These are phyloP conservation scores for Seriola quinqueradiata DNA, from an alignment of 2,113 vertebrate genomes.

Conservation along the genomic window DNA sequence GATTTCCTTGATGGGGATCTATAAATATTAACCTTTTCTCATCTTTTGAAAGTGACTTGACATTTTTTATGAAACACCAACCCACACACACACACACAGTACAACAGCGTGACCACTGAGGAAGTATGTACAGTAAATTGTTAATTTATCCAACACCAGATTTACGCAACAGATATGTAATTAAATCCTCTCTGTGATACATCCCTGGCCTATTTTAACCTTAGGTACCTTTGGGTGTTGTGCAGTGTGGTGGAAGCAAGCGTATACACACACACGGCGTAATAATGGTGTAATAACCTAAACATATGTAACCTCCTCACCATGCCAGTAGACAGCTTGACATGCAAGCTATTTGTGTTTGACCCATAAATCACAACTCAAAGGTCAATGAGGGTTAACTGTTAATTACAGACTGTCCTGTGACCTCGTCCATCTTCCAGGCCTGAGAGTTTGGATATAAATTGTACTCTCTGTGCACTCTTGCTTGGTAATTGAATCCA, in stretches of 20 bases:
- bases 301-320: background rate
- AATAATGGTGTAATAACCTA: background rate
- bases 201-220: background rate
- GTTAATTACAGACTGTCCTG: constrained; percentile 66
- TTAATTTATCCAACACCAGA: background rate
- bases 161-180: background rate
- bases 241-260: background rate
- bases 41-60: background rate
- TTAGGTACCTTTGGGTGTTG: background rate
- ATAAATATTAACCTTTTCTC: too few species aligned
- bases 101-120: too few species aligned
- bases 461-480: constrained; percentile 54
- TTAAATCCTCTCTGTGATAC: background rate
- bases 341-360: constrained; percentile 31
- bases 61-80: background rate
- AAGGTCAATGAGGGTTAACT: constrained; percentile 70
- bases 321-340: background rate
- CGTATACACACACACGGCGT: background rate
- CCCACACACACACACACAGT: too few species aligned
- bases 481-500: constrained; percentile 76
- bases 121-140: background rate
- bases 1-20: too few species aligned
- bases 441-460: constrained; percentile 71
- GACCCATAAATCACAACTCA: constrained; percentile 60
- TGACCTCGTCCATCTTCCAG: constrained; percentile 67